Base-by-base conservation (phyloP, 2,797 vertebrate genomes). In the Eutrigla gurnardus region DNA sequence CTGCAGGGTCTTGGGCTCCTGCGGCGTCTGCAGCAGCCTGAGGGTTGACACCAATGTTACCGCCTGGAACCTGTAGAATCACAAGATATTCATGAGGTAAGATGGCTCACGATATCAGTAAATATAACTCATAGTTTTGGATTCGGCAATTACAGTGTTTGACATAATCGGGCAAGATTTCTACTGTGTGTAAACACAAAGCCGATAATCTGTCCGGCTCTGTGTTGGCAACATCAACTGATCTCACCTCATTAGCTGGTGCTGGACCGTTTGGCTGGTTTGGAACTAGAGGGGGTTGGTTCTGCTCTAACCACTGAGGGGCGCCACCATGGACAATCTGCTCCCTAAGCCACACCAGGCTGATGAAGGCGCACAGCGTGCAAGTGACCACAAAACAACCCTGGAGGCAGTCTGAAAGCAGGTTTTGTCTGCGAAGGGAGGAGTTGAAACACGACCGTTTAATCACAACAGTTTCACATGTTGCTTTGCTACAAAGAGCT, bases 381-480 rank as follows among this genome's bases (percentile, higher is more conserved):
- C 98, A 99, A 0, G 97, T 98, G 70, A 99, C 98, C 92, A 99
- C 97, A 77, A 98, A 98, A 87, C 97, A 98, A 63, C 98, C 98
- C 91, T 99, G 98, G 85, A 99, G 94, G 91, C 97, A 99, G 91
- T 99, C 97, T 0, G 97, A 96, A 75, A 99, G 91, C 86, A 99
- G 93, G 93, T 99, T 99, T 82, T 99, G 97, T 90, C 97, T 98
- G 90, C 2, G 14, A 94, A 25, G 25, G 17, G 94, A 63, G 18
- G 18, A 78, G 18, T 32, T 2, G 8, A 37, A 50, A 47, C 1
- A 54, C 13, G 25, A 33, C 0, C 6, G 7, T 46, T 11, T n/a
- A 9, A 47, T 35, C n/a, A 40, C 7, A 12, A 10, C 5, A n/a
- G 4, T 32, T 18, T 73, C 5, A 39, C 42, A 37, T 1, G 25